Evolutionary conservation across 2,113 vertebrate genomes (phyloP).

Genomic region (Nibea albiflora): DNA sequence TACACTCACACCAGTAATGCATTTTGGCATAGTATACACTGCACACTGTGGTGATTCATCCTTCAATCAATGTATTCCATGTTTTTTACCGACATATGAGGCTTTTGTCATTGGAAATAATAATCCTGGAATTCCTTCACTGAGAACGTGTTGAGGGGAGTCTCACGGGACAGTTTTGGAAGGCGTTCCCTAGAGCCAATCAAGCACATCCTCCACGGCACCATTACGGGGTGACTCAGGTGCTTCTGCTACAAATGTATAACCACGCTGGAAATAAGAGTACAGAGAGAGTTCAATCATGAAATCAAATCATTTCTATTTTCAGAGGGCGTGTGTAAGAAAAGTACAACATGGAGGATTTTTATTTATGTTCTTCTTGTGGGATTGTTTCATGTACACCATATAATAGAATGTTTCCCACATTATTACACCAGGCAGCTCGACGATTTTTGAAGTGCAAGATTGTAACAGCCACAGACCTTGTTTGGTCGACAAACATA

Average conservation of each 20-base stretch:
- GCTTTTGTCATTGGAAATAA: slow-evolving; percentile 90
- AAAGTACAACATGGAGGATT: neutral
- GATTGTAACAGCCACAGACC: slow-evolving; percentile 76
- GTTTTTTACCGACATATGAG: slow-evolving; percentile 90
- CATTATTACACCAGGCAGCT: neutral
- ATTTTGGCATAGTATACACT: neutral
- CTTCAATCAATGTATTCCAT: neutral
- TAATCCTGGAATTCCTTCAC: slow-evolving; percentile 88
- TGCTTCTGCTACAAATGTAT: slow-evolving; percentile 91
- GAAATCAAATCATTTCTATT: neutral
- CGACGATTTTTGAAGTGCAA: no score
- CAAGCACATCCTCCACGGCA: slow-evolving; percentile 88
- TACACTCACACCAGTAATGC: neutral
- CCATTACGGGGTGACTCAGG: slow-evolving; percentile 69
- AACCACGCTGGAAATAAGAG: slow-evolving; percentile 85
- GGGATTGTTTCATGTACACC: neutral
- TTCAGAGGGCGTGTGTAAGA: neutral
- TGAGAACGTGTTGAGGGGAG: slow-evolving; percentile 80
- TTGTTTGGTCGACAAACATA: slow-evolving; percentile 89
- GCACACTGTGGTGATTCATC: neutral
- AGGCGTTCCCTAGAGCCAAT: slow-evolving; percentile 84
- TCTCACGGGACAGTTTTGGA: slow-evolving; percentile 78
- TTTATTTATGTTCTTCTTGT: neutral
- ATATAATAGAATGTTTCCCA: neutral
- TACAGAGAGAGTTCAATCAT: neutral